phyloP scores from a whole-genome alignment of 2,888 invertebrate genomes.

The Lysandra coridon region DNA sequence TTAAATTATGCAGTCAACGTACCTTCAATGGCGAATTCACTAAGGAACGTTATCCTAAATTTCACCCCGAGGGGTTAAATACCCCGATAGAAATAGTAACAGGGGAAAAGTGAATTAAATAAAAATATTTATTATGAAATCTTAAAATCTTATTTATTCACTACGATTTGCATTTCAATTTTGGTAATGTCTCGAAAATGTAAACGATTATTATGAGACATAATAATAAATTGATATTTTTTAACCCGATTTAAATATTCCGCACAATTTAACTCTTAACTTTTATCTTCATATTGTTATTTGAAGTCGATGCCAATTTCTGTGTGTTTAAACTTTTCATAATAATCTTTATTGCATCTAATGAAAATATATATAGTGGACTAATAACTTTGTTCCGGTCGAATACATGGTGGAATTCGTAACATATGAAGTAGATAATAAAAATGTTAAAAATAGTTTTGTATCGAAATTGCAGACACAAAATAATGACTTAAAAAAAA shows the following conservation, averaged over 20 bases:
- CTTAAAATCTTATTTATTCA: not conserved
- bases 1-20: not conserved
- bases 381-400: slow-evolving; percentile 25
- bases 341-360: not conserved
- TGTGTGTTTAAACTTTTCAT: not conserved
- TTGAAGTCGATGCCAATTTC: slow-evolving; percentile 17
- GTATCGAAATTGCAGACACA: not conserved
- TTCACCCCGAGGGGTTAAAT: too few species aligned
- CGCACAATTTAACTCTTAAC: not conserved
- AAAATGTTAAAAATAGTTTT: not conserved
- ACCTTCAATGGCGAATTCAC: not conserved
- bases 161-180: not conserved
- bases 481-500: too few species aligned
- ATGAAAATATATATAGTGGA: not conserved
- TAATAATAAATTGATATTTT: not conserved
- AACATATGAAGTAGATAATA: not conserved
- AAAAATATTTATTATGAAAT: not conserved
- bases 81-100: not conserved
- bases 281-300: not conserved
- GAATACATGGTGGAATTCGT: not conserved
- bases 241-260: not conserved
- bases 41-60: not conserved
- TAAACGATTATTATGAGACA: not conserved
- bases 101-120: not conserved
- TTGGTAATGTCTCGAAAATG: not conserved